Percentiles rank a stretch among this genome's conserved stretches.
phyloP scores from a whole-genome alignment of 2,888 invertebrate species.

The Agriotes lineatus region DNA sequence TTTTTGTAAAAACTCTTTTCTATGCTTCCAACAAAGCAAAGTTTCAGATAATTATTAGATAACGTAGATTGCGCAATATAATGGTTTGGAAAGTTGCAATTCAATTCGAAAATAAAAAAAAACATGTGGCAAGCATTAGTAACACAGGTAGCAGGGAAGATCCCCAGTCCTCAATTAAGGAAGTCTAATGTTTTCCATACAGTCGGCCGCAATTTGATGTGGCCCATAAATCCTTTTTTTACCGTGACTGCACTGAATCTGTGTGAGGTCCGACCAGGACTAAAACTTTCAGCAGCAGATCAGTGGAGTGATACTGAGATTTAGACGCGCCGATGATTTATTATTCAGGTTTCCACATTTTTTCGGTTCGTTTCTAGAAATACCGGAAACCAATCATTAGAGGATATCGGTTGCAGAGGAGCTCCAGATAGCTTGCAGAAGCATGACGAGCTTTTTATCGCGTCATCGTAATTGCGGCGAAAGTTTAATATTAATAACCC shows the following conservation, averaged over 20 bases:
- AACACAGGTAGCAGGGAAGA: constrained; percentile 21
- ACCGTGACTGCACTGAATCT: neutral
- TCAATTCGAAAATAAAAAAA: too few relatives aligned
- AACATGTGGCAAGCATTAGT: neutral
- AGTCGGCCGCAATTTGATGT: constrained; percentile 26
- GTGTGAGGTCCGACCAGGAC: constrained; percentile 8
- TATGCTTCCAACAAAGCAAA: neutral
- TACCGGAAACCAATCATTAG: constrained; percentile 34
- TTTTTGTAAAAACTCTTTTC: neutral
- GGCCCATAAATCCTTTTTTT: constrained; percentile 24
- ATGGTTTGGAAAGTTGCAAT: too few relatives aligned
- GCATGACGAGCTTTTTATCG: neutral
- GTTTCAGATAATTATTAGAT: too few relatives aligned
- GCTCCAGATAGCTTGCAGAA: neutral
- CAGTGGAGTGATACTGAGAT: constrained; percentile 39
- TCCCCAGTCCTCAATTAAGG: constrained; percentile 20
- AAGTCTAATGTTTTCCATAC: constrained; percentile 27
- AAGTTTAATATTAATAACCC: neutral
- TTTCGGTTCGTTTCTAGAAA: constrained; percentile 19
- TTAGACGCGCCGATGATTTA: constrained; percentile 51
- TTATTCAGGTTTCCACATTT: constrained; percentile 42
- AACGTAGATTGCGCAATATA: too few relatives aligned
- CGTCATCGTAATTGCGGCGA: neutral
- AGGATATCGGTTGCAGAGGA: constrained; percentile 3
- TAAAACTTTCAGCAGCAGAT: constrained; percentile 27